A percentile compares a stretch with the other conserved stretches of the same genome.
Conservation (phyloP, 2,113 vertebrate genomes). For the Corydoras sp. region DNA sequence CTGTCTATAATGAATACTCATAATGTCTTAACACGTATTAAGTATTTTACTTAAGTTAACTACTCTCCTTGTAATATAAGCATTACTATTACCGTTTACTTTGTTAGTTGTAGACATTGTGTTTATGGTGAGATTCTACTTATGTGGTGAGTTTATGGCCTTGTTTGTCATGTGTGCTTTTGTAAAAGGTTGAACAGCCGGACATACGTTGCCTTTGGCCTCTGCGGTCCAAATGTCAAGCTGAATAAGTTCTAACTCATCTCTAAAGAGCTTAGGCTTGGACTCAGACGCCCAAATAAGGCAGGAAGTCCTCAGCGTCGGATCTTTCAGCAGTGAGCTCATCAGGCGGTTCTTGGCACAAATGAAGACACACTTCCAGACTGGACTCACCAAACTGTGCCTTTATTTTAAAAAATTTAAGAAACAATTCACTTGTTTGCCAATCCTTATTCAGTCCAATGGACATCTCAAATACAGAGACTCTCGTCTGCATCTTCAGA, state of each 20-base stretch:
- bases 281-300: slow-evolving; percentile 75
- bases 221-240: slow-evolving; percentile 52
- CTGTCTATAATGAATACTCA: background rate
- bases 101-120: slow-evolving; percentile 3
- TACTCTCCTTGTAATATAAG: background rate
- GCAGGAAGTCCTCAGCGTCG: slow-evolving; percentile 62
- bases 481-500: too few species aligned
- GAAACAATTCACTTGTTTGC: background rate
- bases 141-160: slow-evolving; percentile 28
- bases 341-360: slow-evolving; percentile 49
- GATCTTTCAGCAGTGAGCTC: slow-evolving; percentile 77
- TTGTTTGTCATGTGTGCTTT: slow-evolving; percentile 13
- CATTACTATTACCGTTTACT: slow-evolving; percentile 7
- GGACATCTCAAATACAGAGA: too few species aligned
- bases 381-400: slow-evolving; percentile 11
- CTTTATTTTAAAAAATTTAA: slow-evolving; percentile 8
- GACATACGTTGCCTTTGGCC: slow-evolving; percentile 51
- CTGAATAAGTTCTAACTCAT: slow-evolving; percentile 62
- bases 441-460: background rate
- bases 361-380: slow-evolving; percentile 19
- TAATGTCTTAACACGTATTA: background rate
- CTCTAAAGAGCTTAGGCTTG: slow-evolving; percentile 62
- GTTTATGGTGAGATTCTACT: slow-evolving; percentile 2
- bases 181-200: slow-evolving; percentile 27
- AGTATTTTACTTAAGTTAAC: background rate